Evolutionary conservation across 1,140 invertebrate genomes (phyloP).

Genomic region (Mercenaria mercenaria): DNA sequence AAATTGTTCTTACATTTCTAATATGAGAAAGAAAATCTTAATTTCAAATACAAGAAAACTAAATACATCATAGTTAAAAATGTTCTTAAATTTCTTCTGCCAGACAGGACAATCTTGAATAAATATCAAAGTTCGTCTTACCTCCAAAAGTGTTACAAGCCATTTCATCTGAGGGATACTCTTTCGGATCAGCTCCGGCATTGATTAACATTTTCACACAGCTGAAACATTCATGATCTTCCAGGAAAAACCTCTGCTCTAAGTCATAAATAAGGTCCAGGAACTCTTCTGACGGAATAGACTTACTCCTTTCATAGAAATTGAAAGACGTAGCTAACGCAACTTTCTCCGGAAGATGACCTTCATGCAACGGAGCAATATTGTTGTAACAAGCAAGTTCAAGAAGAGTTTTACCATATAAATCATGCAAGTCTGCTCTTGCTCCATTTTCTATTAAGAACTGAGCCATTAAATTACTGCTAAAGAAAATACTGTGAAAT

Average conservation of each 20-base stretch:
- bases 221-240: conserved; percentile 9
- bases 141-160: neutral
- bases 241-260: conserved; percentile 21
- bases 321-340: conserved; percentile 54
- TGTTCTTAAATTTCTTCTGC: no score
- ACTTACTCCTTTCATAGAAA: conserved; percentile 61
- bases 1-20: no score
- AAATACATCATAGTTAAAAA: no score
- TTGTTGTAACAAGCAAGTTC: conserved; percentile 57
- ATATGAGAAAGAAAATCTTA: no score
- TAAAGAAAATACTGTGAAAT: conserved; percentile 65
- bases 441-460: conserved; percentile 63
- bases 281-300: conserved; percentile 63
- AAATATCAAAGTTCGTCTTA: no score
- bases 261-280: conserved; percentile 40
- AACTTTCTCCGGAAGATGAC: conserved; percentile 35
- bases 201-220: conserved; percentile 61
- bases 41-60: no score
- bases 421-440: conserved; percentile 39
- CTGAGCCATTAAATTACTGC: conserved; percentile 41
- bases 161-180: conserved; percentile 16
- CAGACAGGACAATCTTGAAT: no score
- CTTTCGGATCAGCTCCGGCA: conserved; percentile 65
- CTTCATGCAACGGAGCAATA: conserved; percentile 37
- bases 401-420: conserved; percentile 51